Conservation (phyloP, 2,113 vertebrate genomes). For the Stegostoma tigrinum region DNA sequence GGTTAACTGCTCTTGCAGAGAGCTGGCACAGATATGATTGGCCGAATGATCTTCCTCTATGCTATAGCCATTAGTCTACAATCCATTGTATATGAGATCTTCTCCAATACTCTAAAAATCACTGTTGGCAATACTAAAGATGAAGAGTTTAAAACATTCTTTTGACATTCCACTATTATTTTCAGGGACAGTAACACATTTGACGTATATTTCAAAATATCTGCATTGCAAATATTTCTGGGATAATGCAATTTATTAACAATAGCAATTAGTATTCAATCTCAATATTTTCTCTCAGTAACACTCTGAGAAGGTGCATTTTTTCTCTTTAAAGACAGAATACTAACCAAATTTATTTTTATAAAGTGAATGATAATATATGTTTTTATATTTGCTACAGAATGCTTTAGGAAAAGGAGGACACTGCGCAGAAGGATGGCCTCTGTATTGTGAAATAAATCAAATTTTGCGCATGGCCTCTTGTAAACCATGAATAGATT, state of each 20-base stretch:
- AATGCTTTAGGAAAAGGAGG: background rate
- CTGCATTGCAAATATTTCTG: background rate
- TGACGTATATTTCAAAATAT: background rate
- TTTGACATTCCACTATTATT: background rate
- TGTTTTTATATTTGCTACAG: background rate
- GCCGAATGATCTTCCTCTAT: background rate
- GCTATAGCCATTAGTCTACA: background rate
- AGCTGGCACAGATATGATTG: background rate
- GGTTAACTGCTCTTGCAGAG: background rate
- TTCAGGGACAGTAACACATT: background rate
- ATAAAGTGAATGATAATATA: background rate
- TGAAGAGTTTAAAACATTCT: background rate
- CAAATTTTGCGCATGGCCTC: slow-evolving; percentile 25
- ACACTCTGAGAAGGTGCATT: background rate
- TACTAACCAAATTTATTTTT: background rate
- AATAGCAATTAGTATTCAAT: background rate
- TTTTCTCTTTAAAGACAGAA: background rate
- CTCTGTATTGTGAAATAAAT: background rate
- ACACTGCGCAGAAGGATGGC: background rate
- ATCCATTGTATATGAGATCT: background rate
- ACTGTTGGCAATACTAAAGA: background rate
- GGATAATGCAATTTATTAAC: background rate
- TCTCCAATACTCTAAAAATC: background rate
- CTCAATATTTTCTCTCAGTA: background rate
- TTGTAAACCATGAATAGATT: background rate